Conservation (phyloP, 2,888 invertebrate species). For the Parelbella ahira region DNA sequence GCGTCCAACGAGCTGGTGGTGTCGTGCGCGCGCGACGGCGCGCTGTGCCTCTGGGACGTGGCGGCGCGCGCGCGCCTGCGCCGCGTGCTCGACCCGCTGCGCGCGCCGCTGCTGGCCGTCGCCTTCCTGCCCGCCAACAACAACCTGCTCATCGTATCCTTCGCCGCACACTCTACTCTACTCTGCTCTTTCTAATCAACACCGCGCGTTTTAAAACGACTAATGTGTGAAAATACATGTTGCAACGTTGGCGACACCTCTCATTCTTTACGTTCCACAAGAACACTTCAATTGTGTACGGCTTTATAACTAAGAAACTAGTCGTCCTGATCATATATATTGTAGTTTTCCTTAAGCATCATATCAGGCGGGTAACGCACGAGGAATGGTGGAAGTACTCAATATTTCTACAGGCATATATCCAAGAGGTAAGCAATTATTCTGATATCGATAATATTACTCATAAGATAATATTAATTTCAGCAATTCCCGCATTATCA, state of each 20-base stretch:
- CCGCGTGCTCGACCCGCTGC: conserved; percentile 82
- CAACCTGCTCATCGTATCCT: conserved; percentile 92
- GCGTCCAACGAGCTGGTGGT: conserved; percentile 91
- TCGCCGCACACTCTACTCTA: conserved; percentile 31
- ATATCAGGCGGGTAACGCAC: conserved; percentile 83
- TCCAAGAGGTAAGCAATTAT: conserved; percentile 77
- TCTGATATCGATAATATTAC: no score
- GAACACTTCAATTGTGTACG: no score
- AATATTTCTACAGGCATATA: conserved; percentile 93
- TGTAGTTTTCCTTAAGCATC: conserved; percentile 4
- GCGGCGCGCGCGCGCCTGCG: conserved; percentile 83
- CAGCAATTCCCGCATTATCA: no score
- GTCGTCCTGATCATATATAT: no score
- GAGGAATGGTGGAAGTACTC: conserved; percentile 87
- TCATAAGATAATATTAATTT: no score
- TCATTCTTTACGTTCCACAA: no score
- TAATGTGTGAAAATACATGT: no score
- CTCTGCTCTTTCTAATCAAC: conserved; percentile 19
- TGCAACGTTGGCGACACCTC: no score
- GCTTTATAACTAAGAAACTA: no score
- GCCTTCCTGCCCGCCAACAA: conserved; percentile 92
- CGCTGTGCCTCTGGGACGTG: conserved; percentile 87
- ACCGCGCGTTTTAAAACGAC: no score
- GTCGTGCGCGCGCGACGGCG: conserved; percentile 87
- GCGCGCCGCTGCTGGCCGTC: conserved; percentile 84